Evolutionary conservation across 2,888 invertebrate species (phyloP).

Genomic region (Catotricha subobsoleta): DNA sequence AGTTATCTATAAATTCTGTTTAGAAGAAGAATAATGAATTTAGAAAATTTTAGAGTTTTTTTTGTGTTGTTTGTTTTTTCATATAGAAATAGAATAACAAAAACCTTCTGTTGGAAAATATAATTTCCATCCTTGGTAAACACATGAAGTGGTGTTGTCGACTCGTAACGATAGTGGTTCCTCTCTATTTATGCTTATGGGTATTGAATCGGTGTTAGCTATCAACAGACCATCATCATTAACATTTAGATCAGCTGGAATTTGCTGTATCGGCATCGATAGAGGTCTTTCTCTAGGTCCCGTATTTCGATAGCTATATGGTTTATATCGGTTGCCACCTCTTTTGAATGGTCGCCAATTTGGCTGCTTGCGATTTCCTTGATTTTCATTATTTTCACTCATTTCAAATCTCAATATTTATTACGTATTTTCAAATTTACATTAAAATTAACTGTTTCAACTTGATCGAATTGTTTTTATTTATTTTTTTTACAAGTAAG

Average conservation of each 20-base stretch:
- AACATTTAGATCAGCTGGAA: not conserved
- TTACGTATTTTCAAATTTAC: no score
- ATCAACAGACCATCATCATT: not conserved
- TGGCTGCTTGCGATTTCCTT: no score
- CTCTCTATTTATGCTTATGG: not conserved
- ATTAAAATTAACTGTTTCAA: no score
- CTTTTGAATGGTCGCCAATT: no score
- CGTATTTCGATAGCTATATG: not conserved
- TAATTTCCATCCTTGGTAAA: constrained; percentile 54
- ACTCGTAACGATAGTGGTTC: not conserved
- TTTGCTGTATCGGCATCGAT: not conserved
- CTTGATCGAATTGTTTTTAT: no score
- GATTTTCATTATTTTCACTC: no score
- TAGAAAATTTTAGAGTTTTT: no score
- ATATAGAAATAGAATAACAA: constrained; percentile 11
- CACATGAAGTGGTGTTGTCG: constrained; percentile 15
- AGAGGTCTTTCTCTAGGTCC: not conserved
- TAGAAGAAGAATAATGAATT: not conserved
- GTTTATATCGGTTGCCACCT: no score
- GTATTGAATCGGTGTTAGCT: not conserved
- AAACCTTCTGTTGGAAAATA: constrained; percentile 58
- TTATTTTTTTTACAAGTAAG: no score
- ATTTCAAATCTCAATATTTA: no score
- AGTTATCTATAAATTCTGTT: constrained; percentile 31
- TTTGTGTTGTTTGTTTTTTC: no score